Percentiles rank a stretch among this genome's conserved stretches.
Evolutionary conservation across 64 coral and sea anemone species (phyloP).

Genomic region (Stichodactyla helianthus): DNA sequence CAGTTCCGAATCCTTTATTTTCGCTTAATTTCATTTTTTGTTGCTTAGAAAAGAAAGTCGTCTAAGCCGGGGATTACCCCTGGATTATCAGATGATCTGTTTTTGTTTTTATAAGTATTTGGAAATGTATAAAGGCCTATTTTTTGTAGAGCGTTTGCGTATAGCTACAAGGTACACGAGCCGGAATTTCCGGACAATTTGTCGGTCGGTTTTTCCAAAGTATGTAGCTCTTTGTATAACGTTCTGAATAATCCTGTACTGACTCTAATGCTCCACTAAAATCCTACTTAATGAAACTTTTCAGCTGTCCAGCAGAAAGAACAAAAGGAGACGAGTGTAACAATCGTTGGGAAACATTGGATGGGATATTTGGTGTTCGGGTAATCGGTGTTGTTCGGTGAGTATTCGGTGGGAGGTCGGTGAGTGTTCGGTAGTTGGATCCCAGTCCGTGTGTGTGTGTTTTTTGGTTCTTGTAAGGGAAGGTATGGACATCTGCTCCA

Average conservation of each 20-base stretch:
- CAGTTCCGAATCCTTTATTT: not conserved
- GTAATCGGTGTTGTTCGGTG: not conserved
- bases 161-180: not conserved
- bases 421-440: not conserved
- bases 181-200: not conserved
- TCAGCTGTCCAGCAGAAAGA: not conserved
- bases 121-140: not conserved
- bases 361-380: not conserved
- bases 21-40: not conserved
- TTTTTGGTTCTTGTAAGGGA: not conserved
- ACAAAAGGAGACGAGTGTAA: not conserved
- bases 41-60: conserved; percentile 1
- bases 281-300: not conserved
- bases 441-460: conserved; percentile 5
- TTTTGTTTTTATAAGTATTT: not conserved
- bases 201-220: not conserved
- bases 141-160: not conserved
- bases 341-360: not conserved
- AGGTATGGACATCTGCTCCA: conserved; percentile 22
- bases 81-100: not conserved
- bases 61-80: conserved; percentile 2
- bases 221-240: not conserved
- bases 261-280: not conserved
- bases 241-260: not conserved
- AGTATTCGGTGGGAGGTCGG: not conserved